Evolutionary conservation across 2,797 vertebrate genomes (phyloP), one percentile per base, ranked within the genome.

Genomic region (Rhincodon typus): DNA sequence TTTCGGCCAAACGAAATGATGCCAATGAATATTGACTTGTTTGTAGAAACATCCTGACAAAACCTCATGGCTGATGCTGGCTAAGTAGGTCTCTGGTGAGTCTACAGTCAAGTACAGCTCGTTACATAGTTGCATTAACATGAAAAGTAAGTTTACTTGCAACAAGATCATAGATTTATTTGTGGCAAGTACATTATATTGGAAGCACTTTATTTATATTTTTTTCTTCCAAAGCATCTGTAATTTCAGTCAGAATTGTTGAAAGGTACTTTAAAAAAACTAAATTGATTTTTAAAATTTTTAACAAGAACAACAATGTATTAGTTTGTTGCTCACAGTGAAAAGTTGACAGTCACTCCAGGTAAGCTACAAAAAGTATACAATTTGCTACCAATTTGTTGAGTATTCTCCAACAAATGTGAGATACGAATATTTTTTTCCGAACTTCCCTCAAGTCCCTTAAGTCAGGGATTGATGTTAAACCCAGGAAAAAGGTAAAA

Each of bases 21-120:
- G n/a, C 62, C 17, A 10, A 93, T 66, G 67, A 25, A 93, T 93
- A 93, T 93, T 42, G 90, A 93, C 66, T n/a, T 93, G n/a, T 93
- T 69, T 93, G 62, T 67, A 66, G 34, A 93, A 93, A 69, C 90
- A 69, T 42, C 12, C 90, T 69, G 90, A 93, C 66, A 93, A 93
- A 27, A 57, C 34, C 12, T 34, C n/a, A 72, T 57, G 67, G 62
- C 38, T 25, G 46, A 46, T n/a, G 15, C 8, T 53, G 42, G 34
- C 30, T 74, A 23, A 10, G 23, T 30, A 77, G 94, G 34, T 93
- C 66, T 66, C 90, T 69, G 90, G 62, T 69, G 66, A 93, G 34
- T 17, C 57, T 17, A 91, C 17, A 66, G 21, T n/a, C 66, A 69
- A n/a, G 88, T 66, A 66, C 34, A 1, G n/a, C 66, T 93, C 21